These are phyloP conservation scores for Penaeus monodon DNA, from an alignment of 2,888 invertebrate genomes.

Conservation along the genomic window DNA sequence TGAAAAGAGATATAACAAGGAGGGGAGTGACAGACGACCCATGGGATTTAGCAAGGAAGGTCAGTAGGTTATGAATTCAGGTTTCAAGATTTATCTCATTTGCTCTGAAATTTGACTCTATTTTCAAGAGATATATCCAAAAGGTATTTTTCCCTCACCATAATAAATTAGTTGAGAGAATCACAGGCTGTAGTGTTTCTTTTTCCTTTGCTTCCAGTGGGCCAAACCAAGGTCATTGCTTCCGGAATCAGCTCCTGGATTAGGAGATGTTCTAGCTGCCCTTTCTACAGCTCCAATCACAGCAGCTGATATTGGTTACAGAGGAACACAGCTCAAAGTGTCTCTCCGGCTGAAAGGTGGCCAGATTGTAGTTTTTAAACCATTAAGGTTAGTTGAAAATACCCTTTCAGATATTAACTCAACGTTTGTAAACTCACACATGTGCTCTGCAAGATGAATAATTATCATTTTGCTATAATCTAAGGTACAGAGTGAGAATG, in stretches of 20 bases:
- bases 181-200: background rate
- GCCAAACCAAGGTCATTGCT: constrained; percentile 39
- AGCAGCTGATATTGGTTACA: constrained; percentile 81
- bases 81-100: background rate
- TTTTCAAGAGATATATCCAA: background rate
- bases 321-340: constrained; percentile 92
- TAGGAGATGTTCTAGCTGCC: constrained; percentile 68
- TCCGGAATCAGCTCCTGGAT: constrained; percentile 54
- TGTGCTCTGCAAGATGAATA: too few relatives aligned
- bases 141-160: background rate
- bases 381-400: constrained; percentile 77
- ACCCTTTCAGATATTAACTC: too few relatives aligned
- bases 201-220: constrained; percentile 37
- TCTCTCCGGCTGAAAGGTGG: constrained; percentile 81
- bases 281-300: constrained; percentile 68
- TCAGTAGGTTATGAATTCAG: background rate
- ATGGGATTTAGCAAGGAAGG: constrained; percentile 46
- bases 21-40: constrained; percentile 45
- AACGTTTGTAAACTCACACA: too few relatives aligned
- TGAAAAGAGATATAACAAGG: constrained; percentile 35
- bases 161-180: background rate
- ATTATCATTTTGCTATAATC: too few relatives aligned
- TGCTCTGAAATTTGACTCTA: too few relatives aligned
- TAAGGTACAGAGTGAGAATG: too few relatives aligned
- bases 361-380: constrained; percentile 89